Evolutionary conservation across 1,140 invertebrate genomes (phyloP), one percentile per base, ranked within the genome.

Genomic region (Trichonephila clavipes): DNA sequence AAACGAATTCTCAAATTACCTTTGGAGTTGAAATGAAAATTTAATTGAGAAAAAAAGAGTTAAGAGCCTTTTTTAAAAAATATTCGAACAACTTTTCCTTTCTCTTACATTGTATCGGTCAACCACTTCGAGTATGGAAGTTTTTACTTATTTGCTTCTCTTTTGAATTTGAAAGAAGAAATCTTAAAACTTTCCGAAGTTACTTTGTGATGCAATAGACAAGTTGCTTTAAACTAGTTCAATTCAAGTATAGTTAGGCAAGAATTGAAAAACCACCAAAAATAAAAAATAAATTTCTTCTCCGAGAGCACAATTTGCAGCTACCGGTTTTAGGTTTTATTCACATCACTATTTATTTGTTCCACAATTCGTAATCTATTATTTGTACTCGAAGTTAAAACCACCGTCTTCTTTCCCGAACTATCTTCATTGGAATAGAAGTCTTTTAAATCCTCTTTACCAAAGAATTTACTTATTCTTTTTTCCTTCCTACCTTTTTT

Each of bases 371-470:
- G 72, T 77, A 77, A 77, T 77, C 72, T 77, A 77, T 77, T 77
- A 77, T 77, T 77, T 77, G 34, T 28, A 34, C 72, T 77, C 7
- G 18, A 77, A 28, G 14, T 34, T 18, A 28, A 40, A 12, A 24
- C 28, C 34, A 24, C 2, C 24, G 72, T 69, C 24, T 40, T 77
- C 28, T 77, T 77, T 77, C 28, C 18, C 19, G 28, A 77, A 28
- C 12, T 28, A 40, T 34, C 69, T 77, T 77, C 21, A 18, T 64
- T 64, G 24, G 8, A 34, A 77, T 5, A 40, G 16, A 34, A 59
- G 51, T 61, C 83, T 85, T 85, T 85, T 85, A 85, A 85, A 85
- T 59, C 21, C 83, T 85, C 83, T 85, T 85, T 85, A 85, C 24
- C 19, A 34, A 34, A 16, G 21, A 81, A 81, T 34, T 44, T 81